These are phyloP conservation scores for Bubalus kerabau DNA, from an alignment of 2,113 vertebrate genomes.

Conservation along the genomic window DNA sequence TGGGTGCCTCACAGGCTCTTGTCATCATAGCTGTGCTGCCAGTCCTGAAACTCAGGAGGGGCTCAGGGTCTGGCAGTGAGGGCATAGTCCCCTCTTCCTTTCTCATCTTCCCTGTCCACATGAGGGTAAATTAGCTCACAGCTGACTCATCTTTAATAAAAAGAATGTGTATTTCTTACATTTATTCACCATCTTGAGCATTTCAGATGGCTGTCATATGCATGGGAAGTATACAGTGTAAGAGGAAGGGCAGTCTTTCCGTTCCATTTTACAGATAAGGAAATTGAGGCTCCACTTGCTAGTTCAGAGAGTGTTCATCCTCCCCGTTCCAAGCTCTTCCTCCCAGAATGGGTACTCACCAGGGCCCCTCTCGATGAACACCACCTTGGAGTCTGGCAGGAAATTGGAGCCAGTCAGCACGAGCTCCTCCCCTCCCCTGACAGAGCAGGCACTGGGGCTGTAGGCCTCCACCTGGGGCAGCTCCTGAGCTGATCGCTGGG, in stretches of 20 bases:
- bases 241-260: neutral
- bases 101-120: neutral
- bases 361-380: slow-evolving; percentile 92
- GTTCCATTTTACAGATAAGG: neutral
- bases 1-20: neutral
- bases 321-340: neutral
- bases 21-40: neutral
- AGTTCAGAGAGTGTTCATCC: neutral
- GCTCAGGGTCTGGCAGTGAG: neutral
- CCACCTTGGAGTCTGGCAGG: slow-evolving; percentile 89
- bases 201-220: neutral
- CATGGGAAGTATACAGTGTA: neutral
- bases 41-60: neutral
- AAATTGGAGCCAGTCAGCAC: slow-evolving; percentile 89
- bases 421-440: slow-evolving; percentile 90
- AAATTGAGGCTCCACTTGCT: neutral
- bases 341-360: slow-evolving; percentile 71
- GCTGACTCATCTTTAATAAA: neutral
- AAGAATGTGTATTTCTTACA: neutral
- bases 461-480: slow-evolving; percentile 91
- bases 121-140: neutral
- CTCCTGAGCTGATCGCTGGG: slow-evolving; percentile 94
- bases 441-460: slow-evolving; percentile 86
- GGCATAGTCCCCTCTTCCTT: neutral
- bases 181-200: neutral